These are phyloP conservation scores for Galeopsomyia nigrocyanea DNA, from an alignment of 2,888 invertebrate species.

Conservation along the genomic window DNA sequence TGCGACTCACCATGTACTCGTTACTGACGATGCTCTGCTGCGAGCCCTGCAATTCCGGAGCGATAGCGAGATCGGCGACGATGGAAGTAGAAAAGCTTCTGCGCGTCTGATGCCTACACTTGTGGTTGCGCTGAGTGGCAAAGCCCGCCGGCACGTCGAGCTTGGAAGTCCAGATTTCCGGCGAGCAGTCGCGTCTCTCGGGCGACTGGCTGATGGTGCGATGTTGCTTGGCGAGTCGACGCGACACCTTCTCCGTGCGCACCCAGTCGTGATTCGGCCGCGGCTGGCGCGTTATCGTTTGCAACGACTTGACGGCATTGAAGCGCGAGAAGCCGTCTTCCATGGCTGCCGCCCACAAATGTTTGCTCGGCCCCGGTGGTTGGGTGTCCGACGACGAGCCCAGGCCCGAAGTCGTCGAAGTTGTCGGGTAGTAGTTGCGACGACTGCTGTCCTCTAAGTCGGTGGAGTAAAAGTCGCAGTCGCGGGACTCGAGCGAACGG, in stretches of 20 bases:
- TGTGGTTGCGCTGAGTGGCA: conserved; percentile 55
- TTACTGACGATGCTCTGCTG: conserved; percentile 62
- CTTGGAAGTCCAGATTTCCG: conserved; percentile 60
- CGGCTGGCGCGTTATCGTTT: conserved; percentile 61
- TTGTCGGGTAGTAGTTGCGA: conserved; percentile 58
- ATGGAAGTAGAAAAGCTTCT: conserved; percentile 63
- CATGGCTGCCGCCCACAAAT: conserved; percentile 60
- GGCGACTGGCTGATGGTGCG: conserved; percentile 62
- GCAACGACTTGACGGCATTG: conserved; percentile 60
- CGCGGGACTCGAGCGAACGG: conserved; percentile 60
- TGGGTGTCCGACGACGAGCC: conserved; percentile 62
- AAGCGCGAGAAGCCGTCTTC: conserved; percentile 60
- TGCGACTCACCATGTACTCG: conserved; percentile 61
- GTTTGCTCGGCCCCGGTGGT: conserved; percentile 59
- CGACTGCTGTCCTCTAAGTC: conserved; percentile 57
- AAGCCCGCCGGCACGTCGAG: conserved; percentile 55
- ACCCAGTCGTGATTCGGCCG: conserved; percentile 64
- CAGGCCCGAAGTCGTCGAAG: conserved; percentile 61
- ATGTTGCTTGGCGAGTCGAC: conserved; percentile 57
- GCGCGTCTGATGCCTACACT: conserved; percentile 60
- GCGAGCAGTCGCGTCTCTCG: conserved; percentile 54
- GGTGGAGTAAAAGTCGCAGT: conserved; percentile 61
- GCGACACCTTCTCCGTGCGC: conserved; percentile 60
- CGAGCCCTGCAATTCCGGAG: conserved; percentile 57
- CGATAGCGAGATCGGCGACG: conserved; percentile 60